Evolutionary conservation across 1,140 invertebrate species (phyloP), one percentile per base, ranked within the genome.

Genomic region (Euwallacea similis): DNA sequence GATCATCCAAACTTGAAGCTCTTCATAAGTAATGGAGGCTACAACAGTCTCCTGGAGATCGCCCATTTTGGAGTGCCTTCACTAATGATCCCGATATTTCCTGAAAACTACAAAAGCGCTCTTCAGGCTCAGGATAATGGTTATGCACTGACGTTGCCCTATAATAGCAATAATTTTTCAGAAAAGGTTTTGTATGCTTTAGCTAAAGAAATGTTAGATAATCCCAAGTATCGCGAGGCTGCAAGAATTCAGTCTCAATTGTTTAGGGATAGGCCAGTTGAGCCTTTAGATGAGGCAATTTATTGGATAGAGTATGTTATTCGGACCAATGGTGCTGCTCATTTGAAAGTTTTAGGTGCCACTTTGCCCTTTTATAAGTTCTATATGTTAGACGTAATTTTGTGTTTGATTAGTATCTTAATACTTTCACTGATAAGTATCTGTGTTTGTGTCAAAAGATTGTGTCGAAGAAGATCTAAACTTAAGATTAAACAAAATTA

Each of bases 21-120:
- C 9, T 75, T 75, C 59, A 75, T 75, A 9, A 74, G 67, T 2
- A 72, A 75, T 59, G 72, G 71, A 10, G 91, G 91, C n/a, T 77
- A 88, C 15, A 81, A 89, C 44, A 90, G 90, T 65, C 82, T 88
- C 3, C 86, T 87, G 70, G 91, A 93, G 80, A 87, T 89, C 4
- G 79, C 91, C 11, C 88, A 88, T 79, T 87, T 88, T 74, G 87
- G 87, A 77, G 86, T 89, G 4, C 91, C 91, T 2, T 82, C 92
- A 7, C 79, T 92, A n/a, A 88, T 87, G 6, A 84, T 91, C 64
- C 90, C 91, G 46, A 81, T 91, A 41, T 85, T 88, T 42, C 46
- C 46, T 3, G 46, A 50, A 11, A 13, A 50, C 9, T 6, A 11
- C 9, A 50, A 50, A 50, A 50, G 6, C 46, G 9, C 46, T 3